Base-by-base conservation (phyloP, 2,888 invertebrate genomes). In the Drosophila lutescens region DNA sequence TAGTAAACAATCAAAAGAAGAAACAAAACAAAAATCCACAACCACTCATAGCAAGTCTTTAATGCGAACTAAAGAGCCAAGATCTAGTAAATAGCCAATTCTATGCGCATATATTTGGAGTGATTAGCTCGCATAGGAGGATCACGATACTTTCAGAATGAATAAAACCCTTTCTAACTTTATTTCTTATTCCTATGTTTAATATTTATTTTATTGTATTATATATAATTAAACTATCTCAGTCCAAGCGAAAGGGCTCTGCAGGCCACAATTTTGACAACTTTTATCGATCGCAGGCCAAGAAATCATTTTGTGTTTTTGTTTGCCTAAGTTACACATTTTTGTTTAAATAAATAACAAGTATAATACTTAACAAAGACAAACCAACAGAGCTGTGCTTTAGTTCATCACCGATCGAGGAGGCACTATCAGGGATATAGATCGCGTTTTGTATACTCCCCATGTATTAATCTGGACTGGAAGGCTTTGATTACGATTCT, bases 181-280 rank as follows among this genome's bases (percentile, higher is more conserved):
- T 85, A 82, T 81, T 87, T 73, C 63, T 77, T 66, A 85, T 49
- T 68, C 78, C 82, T 82, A 88, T 81, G 82, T 71, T 88, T 88
- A 84, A 88, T 84, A 84, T 84, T 84, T 84, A 84, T 84, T 88
- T 76, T 86, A 84, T 80, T 84, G 83, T 86, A 82, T 80, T 88
- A 84, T 88, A 84, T 84, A 53, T 83, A 77, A 82, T 62, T 80
- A 78, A 68, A 71, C 80, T 86, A 88, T 83, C 83, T 88, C 88
- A 88, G 70, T 46, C 58, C 40, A 20, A 20, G 57, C 57, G 57
- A 59, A 40, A 26, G 57, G 36, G 57, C 44, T 80, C 66, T 54
- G 49, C 76, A 62, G 65, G 56, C 72, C 78, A 61, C 68, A 70
- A 59, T 49, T 49, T 57, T 57, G 20, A 59, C 57, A 59, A 8